Evolutionary conservation across 2,797 vertebrate species (phyloP), one percentile per base, ranked within the genome.

Genomic region (Lycodopsis pacificus): DNA sequence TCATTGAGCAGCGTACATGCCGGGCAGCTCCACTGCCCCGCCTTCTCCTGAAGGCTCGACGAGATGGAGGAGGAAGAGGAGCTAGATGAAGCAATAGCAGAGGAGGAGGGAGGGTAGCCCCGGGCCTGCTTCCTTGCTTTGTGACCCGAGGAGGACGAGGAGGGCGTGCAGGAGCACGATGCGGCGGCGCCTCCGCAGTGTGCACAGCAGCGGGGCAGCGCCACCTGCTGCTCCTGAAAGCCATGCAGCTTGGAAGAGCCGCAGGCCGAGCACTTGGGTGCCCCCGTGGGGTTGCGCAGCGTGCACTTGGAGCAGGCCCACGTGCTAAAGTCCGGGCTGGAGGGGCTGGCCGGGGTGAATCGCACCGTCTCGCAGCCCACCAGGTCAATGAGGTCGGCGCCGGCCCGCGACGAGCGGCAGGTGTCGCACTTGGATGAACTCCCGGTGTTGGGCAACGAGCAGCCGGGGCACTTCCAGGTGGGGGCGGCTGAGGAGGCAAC

Each of bases 241-340:
- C 98, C 97, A 0, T 97, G 97, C 40, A 98, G 95, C 90, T 99
- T 99, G 81, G 97, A 99, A 59, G 96, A 97, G 68, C 97, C 97
- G 0, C 98, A 99, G 40, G 90, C 97, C 0, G 96, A 96, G 93
- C 98, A 99, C 86, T 97, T 95, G 65, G 96, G 91, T 0, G 94
- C 93, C 0, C 93, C 91, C 0, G 97, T 98, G 56, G 97, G 96
- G 90, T 99, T 99, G 67, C 96, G 96, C 72, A 99, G 92, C 0
- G 98, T 99, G 91, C 98, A 99, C 92, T 97, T 98, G 73, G 97
- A 97, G 46, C 98, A 99, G 0, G 96, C 94, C 98, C 98, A 99
- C 34, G 96, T 97, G 86, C 96, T 97, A 77, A 99, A 99, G 93
- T 99, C 97, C 0, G 97, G 97, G 89, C 97, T 99, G 67, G 98